A percentile compares a stretch with the other conserved stretches of the same genome.
These are phyloP conservation scores for Cecidostiba fungosa DNA, from an alignment of 2,888 invertebrate species.

Conservation along the genomic window DNA sequence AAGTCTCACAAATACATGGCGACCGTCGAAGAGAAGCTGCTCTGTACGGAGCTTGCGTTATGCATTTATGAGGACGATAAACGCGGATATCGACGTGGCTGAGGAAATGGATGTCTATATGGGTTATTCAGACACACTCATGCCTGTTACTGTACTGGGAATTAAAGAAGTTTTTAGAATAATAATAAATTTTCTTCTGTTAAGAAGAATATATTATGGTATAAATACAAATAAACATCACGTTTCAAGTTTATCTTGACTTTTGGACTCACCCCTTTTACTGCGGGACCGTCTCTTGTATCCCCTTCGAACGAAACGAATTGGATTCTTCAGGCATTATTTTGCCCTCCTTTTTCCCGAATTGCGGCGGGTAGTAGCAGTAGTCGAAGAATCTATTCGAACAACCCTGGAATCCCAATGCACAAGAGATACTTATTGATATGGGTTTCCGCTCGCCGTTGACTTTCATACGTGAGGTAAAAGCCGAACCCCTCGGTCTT, in stretches of 20 bases:
- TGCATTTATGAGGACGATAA: constrained; percentile 75
- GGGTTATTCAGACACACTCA: background rate
- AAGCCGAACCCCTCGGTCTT: constrained; percentile 55
- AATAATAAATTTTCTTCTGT: background rate
- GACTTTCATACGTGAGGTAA: constrained; percentile 68
- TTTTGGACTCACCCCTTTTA: background rate
- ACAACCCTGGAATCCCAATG: constrained; percentile 62
- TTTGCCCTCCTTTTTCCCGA: constrained; percentile 64
- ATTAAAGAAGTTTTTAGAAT: background rate
- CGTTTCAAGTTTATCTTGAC: background rate
- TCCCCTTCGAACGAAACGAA: background rate
- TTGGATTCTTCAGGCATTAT: constrained; percentile 10
- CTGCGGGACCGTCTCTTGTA: background rate
- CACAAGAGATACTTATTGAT: constrained; percentile 77
- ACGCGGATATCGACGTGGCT: constrained; percentile 63
- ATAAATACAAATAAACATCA: background rate
- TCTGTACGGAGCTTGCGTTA: constrained; percentile 65
- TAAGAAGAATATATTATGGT: background rate
- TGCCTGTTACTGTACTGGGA: background rate
- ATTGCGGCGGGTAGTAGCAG: background rate
- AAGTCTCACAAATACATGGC: background rate
- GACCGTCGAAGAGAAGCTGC: background rate
- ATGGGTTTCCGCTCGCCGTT: constrained; percentile 77
- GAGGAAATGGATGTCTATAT: background rate
- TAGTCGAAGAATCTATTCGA: constrained; percentile 31